These are phyloP conservation scores for Poecile atricapillus DNA, from an alignment of 2,113 vertebrate species.

Conservation along the genomic window DNA sequence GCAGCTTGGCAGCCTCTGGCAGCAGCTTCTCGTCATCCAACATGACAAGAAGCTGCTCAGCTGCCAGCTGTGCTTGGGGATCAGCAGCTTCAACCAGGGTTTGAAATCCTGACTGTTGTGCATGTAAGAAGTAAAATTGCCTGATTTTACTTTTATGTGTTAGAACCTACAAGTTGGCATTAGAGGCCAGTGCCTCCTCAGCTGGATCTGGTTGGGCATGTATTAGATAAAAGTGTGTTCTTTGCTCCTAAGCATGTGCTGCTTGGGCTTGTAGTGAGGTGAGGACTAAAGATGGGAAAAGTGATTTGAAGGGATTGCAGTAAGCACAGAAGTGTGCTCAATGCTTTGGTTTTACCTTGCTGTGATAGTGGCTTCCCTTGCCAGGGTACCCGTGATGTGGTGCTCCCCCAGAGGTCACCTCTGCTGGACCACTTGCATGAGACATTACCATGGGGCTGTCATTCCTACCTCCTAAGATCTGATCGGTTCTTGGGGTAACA, in stretches of 20 bases:
- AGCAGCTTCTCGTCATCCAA: not conserved
- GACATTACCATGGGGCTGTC: rapidly evolving
- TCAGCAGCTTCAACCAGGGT: rapidly evolving
- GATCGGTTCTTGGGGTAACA: not conserved
- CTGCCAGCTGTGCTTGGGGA: not conserved
- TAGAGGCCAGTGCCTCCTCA: not conserved
- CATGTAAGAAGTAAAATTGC: rapidly evolving
- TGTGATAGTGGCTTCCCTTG: not conserved
- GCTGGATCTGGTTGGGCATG: rapidly evolving
- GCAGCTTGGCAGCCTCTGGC: not conserved
- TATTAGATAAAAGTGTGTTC: not conserved
- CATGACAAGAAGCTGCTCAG: not conserved
- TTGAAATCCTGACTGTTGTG: not conserved
- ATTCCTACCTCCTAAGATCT: rapidly evolving
- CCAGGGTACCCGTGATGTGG: rapidly evolving
- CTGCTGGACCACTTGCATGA: rapidly evolving
- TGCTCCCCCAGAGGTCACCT: not conserved
- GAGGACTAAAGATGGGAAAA: not conserved
- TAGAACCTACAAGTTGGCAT: not conserved
- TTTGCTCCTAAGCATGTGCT: not conserved
- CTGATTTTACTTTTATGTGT: not conserved
- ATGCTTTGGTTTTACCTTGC: not conserved
- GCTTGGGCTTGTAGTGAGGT: rapidly evolving
- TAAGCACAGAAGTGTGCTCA: not conserved
- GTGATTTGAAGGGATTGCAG: not conserved